Percentiles rank a stretch among this genome's conserved stretches.
phyloP scores from a whole-genome alignment of 2,797 vertebrate species.

The Chelmon rostratus region DNA sequence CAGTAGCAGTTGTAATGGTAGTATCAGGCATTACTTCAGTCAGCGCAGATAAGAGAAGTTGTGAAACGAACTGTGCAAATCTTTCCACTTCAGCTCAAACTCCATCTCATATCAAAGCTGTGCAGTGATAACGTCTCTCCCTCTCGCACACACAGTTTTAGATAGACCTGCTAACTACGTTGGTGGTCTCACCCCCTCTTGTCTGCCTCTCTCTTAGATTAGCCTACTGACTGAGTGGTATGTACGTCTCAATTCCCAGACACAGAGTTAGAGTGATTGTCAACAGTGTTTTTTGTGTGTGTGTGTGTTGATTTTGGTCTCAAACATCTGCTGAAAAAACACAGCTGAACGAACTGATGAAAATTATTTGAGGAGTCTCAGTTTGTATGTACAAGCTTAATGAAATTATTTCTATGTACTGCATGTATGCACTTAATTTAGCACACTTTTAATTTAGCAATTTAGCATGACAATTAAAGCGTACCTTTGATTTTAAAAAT shows the following conservation, averaged over 20 bases:
- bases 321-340: background rate
- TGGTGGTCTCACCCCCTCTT: slow-evolving; percentile 73
- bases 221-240: slow-evolving; percentile 79
- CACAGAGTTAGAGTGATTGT: slow-evolving; percentile 47
- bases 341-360: background rate
- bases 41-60: slow-evolving; percentile 75
- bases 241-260: slow-evolving; percentile 74
- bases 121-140: slow-evolving; percentile 67
- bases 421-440: background rate
- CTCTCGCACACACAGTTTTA: slow-evolving; percentile 46
- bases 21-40: slow-evolving; percentile 73
- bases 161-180: slow-evolving; percentile 65
- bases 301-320: background rate
- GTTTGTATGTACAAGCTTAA: background rate
- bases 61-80: slow-evolving; percentile 80
- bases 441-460: no score
- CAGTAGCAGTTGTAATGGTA: slow-evolving; percentile 54
- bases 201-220: slow-evolving; percentile 71
- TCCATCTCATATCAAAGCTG: slow-evolving; percentile 79
- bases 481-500: background rate
- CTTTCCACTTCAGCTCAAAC: slow-evolving; percentile 79
- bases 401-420: background rate
- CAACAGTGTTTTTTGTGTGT: background rate
- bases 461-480: background rate
- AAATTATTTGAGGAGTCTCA: background rate